Base-by-base conservation (phyloP, 2,888 invertebrate species). In the Elegia similella region DNA sequence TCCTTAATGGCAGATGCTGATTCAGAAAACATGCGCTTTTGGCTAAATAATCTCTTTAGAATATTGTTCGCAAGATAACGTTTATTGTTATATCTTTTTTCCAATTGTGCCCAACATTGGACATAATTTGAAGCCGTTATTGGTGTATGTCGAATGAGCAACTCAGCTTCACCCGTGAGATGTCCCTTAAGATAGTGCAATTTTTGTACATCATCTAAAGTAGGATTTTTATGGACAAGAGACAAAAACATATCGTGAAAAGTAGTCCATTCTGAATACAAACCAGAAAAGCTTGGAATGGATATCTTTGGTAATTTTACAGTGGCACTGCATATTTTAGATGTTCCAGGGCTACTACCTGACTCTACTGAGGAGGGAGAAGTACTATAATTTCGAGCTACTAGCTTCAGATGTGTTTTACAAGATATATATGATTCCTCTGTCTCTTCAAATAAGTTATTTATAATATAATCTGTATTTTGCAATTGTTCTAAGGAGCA, bases 141-240 rank as follows among this genome's bases (percentile, higher is more conserved):
- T 0, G 59, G 56, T 1, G 63, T 52, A 30, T 67, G 59, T 8
- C 65, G 17, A 1, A 69, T 17, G 0, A 69, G 30, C 23, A 60
- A 64, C 29, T 72, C 68, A 1, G 67, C 68, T 16, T 72, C 70
- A 1, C 67, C 68, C 0, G 58, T 42, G 7, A 67, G 15, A 46
- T 64, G 43, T 0, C 58, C 55, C n/a, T n/a, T n/a, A n/a, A n/a
- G n/a, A 47, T 70, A 72, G 17, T 59, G 68, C 0, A 72, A 44
- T 42, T 62, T 63, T 52, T 72, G 66, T 0, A 65, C 68, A 42
- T 7, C n/a, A n/a, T n/a, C n/a, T n/a, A 72, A 13, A 0, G 53
- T 10, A 0, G 46, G 23, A 30, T 70, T 70, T 3, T 65, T 55
- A 34, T 72, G 64, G 1, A 72, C 47, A 0, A 70, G 30, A 2